Percentiles rank a stretch among this genome's conserved stretches.
Evolutionary conservation across 2,113 vertebrate genomes (phyloP).

Genomic region (Galemys pyrenaicus): DNA sequence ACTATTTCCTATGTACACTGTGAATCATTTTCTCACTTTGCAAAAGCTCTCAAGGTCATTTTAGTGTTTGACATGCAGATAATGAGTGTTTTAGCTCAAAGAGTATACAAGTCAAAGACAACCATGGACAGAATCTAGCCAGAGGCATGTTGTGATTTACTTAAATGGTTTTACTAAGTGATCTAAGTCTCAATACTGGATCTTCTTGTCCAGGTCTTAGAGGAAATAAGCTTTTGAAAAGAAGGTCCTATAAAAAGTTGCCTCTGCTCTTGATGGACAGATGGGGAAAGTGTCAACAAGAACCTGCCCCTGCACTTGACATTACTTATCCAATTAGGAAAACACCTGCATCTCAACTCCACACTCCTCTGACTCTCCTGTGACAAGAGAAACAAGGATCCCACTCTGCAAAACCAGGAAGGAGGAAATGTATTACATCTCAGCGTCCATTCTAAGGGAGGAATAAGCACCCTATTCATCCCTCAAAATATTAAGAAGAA

Average conservation of each 20-base stretch:
- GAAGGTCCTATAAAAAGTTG: background rate
- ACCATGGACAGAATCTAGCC: background rate
- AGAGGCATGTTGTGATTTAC: background rate
- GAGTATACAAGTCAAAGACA: background rate
- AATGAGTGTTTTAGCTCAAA: background rate
- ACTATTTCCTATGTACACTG: background rate
- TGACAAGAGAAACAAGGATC: background rate
- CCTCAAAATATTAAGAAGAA: too few relatives aligned
- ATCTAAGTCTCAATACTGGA: background rate
- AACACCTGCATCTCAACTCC: background rate
- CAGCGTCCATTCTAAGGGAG: background rate
- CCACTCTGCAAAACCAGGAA: too few relatives aligned
- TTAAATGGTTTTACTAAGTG: background rate
- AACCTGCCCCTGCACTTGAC: background rate
- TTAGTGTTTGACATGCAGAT: too few relatives aligned
- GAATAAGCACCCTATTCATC: too few relatives aligned
- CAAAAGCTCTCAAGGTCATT: background rate
- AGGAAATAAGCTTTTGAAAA: background rate
- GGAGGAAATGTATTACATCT: background rate
- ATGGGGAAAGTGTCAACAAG: background rate
- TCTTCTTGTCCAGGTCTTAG: background rate
- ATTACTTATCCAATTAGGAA: fast-evolving
- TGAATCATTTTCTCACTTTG: background rate
- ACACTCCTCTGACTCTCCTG: background rate
- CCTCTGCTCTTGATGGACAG: background rate